phyloP scores from a whole-genome alignment of 2,113 vertebrate genomes.

The Phrynosoma platyrhinos region DNA sequence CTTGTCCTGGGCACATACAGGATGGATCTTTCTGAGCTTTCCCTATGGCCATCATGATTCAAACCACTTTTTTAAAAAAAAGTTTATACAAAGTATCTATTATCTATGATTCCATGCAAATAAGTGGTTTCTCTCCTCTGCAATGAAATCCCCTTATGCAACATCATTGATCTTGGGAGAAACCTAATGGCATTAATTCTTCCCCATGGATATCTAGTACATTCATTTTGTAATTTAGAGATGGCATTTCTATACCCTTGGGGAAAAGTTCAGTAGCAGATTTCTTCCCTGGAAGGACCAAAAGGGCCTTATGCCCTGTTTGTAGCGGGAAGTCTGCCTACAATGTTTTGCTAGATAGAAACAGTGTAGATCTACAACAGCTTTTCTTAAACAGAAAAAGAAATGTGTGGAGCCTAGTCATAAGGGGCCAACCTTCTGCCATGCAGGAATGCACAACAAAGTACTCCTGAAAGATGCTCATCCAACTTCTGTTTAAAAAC shows the following conservation, averaged over 20 bases:
- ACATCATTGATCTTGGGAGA: background rate
- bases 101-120: background rate
- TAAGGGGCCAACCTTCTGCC: background rate
- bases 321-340: too few relatives aligned
- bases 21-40: background rate
- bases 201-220: background rate
- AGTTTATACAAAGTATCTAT: background rate
- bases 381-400: too few relatives aligned
- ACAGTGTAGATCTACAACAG: too few relatives aligned
- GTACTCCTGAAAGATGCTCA: too few relatives aligned
- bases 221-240: background rate
- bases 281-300: too few relatives aligned
- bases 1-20: background rate
- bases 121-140: background rate
- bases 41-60: background rate
- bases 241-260: background rate
- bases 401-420: background rate
- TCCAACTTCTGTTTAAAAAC: too few relatives aligned
- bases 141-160: background rate
- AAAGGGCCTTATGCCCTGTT: too few relatives aligned
- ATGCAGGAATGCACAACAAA: too few relatives aligned
- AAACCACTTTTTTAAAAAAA: background rate
- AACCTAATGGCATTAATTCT: background rate
- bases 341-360: background rate
- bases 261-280: too few relatives aligned